A percentile compares a stretch with the other conserved stretches of the same genome.
Evolutionary conservation across 2,113 vertebrate species (phyloP).

Genomic region (Nymphicus hollandicus): DNA sequence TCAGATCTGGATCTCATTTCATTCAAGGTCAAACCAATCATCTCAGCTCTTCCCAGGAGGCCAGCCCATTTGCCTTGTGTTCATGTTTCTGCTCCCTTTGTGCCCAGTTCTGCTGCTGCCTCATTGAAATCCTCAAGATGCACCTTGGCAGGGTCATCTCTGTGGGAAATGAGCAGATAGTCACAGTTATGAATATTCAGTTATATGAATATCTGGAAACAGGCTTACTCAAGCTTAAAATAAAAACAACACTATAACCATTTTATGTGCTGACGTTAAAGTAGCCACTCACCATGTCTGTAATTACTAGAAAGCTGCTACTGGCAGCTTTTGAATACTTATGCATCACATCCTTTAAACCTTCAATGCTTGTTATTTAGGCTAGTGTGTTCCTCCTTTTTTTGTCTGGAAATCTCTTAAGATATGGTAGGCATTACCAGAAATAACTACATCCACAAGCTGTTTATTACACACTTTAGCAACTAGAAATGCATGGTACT

Average conservation of each 20-base stretch:
- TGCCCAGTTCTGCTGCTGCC: accelerated
- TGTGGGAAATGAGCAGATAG: neutral
- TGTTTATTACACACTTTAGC: neutral
- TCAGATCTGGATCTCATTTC: neutral
- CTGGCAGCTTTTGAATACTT: neutral
- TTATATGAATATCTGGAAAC: neutral
- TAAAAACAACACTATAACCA: neutral
- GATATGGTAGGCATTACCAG: neutral
- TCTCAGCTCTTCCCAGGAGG: neutral
- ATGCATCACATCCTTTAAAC: neutral
- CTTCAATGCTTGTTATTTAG: neutral
- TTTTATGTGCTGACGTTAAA: neutral
- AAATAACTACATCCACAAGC: neutral
- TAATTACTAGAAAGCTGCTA: neutral
- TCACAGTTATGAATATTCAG: neutral
- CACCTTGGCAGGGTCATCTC: neutral
- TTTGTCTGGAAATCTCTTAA: neutral
- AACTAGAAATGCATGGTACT: neutral
- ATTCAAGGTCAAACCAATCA: neutral
- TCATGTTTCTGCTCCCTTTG: neutral
- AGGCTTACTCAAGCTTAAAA: neutral
- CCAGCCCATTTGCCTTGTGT: accelerated
- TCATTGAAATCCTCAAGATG: neutral
- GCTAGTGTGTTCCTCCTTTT: neutral
- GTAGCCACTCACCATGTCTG: neutral